Conservation (phyloP, 2,888 invertebrate species). For the Nymphalis c-album region DNA sequence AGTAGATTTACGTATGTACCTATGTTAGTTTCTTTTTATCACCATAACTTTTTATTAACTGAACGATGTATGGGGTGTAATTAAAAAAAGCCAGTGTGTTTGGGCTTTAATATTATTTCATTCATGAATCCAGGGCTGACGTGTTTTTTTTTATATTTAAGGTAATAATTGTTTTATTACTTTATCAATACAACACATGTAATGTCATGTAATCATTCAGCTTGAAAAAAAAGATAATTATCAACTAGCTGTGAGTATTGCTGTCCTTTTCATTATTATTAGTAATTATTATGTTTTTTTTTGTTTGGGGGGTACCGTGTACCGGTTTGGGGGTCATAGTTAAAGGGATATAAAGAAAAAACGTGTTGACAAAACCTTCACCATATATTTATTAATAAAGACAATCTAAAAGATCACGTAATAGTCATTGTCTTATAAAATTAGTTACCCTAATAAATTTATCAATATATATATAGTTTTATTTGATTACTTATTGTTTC, state of each 20-base stretch:
- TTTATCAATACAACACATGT: no score
- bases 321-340: neutral
- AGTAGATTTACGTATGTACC: no score
- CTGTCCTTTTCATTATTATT: neutral
- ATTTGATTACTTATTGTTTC: constrained; percentile 81
- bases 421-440: constrained; percentile 81
- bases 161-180: no score
- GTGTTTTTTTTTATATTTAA: no score
- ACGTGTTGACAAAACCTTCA: constrained; percentile 79
- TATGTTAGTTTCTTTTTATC: no score
- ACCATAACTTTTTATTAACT: no score
- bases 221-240: no score
- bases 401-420: constrained; percentile 82
- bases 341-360: constrained; percentile 57
- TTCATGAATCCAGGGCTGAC: no score
- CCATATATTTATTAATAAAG: constrained; percentile 82
- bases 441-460: constrained; percentile 82
- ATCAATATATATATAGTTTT: constrained; percentile 78
- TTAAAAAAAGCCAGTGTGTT: no score
- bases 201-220: no score
- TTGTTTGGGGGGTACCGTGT: neutral
- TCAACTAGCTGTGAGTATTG: neutral
- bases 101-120: no score
- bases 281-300: neutral
- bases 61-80: no score